Evolutionary conservation across 2,797 vertebrate species (phyloP), one percentile per base, ranked within the genome.

Genomic region (Falco naumanni): DNA sequence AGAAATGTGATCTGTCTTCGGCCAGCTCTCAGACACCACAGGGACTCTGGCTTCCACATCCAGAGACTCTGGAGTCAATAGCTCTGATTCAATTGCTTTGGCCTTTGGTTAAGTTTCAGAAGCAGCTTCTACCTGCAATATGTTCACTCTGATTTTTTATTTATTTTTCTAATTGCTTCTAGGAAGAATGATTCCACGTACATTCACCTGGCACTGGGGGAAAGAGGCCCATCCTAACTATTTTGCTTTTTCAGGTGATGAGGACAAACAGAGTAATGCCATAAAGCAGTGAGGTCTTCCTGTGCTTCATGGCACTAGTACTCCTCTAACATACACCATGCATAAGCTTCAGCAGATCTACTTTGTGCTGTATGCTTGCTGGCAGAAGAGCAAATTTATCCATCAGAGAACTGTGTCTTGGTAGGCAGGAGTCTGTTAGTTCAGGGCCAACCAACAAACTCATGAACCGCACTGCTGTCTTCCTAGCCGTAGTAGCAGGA

Each of bases 201-300:
- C 10, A 5, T 50, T n/a, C 17, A 56, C 5, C n/a, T 60, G 29
- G 24, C 37, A 39, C 22, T 0, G 0, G 17, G 21, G 19, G 13
- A 53, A 57, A 57, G 26, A 72, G 39, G 33, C 21, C 18, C 20
- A 25, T 28, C 41, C 59, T 41, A 14, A n/a, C 22, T 17, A 9
- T 31, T 45, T 48, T 74, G 12, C 18, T 77, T 33, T 53, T 14
- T 26, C 48, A 54, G 41, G 50, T 76, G 50, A 31, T 56, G 45
- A 63, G 59, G 34, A 50, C 24, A 85, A 21, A 26, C 15, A 60
- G 34, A 71, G 21, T 26, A 39, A 41, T 56, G 54, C 34, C 33
- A 21, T 9, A 41, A 12, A 9, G 29, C 53, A 56, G 29, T 19
- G n/a, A 87, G 56, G 41, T 37, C 41, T 74, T 56, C 34, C 33